These are phyloP conservation scores for Tiliacea citrago DNA, from an alignment of 2,888 invertebrate species.

Conservation along the genomic window DNA sequence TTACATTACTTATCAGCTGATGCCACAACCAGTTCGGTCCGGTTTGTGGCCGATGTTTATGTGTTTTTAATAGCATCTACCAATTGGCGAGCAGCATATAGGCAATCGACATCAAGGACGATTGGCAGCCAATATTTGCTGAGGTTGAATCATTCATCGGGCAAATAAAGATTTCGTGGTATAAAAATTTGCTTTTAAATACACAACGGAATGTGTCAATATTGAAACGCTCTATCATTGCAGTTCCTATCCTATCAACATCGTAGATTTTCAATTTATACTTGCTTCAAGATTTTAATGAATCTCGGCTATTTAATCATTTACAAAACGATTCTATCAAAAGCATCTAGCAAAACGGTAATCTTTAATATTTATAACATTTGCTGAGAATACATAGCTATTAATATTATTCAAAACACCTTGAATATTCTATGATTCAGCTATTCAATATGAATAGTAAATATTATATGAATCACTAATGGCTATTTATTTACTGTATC, in stretches of 20 bases:
- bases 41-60: slow-evolving; percentile 52
- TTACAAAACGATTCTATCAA: not conserved
- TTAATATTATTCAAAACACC: slow-evolving; percentile 33
- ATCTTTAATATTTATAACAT: slow-evolving; percentile 13
- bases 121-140: slow-evolving; percentile 50
- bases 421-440: slow-evolving; percentile 27
- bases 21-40: slow-evolving; percentile 44
- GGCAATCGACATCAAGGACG: slow-evolving; percentile 51
- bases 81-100: slow-evolving; percentile 57
- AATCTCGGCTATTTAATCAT: too few relatives aligned
- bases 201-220: not conserved
- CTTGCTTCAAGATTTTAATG: not conserved
- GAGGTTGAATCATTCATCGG: slow-evolving; percentile 42
- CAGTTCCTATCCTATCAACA: not conserved
- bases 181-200: slow-evolving; percentile 1
- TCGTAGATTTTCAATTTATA: not conserved
- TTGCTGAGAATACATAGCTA: not conserved
- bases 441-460: slow-evolving; percentile 41
- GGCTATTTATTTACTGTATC: slow-evolving; percentile 46
- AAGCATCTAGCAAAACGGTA: not conserved
- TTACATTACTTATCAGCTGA: slow-evolving; percentile 62
- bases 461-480: slow-evolving; percentile 49
- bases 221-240: not conserved
- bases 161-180: slow-evolving; percentile 15
- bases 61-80: slow-evolving; percentile 60